Conservation (phyloP, 2,888 invertebrate genomes). For the Ariolimax columbianus region DNA sequence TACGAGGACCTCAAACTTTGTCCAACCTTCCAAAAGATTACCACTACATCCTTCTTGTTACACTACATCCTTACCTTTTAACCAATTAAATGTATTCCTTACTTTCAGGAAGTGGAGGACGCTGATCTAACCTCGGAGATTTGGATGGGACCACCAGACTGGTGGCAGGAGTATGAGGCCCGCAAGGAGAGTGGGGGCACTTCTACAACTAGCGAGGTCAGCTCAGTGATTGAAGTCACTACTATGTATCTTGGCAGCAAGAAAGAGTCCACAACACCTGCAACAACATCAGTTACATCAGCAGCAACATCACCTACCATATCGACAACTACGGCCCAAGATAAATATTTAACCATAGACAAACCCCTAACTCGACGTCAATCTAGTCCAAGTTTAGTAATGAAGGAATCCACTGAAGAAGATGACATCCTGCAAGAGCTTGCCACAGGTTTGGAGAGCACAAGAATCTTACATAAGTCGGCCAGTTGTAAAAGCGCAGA, state of each 20-base stretch:
- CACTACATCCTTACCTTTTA: no score
- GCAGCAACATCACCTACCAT: not conserved
- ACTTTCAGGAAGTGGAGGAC: conserved; percentile 52
- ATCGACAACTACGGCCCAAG: conserved; percentile 45
- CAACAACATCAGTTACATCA: not conserved
- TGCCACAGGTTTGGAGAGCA: not conserved
- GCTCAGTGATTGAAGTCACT: conserved; percentile 60
- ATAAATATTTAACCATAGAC: conserved; percentile 59
- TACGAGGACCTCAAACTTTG: no score
- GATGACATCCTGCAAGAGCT: conserved; percentile 56
- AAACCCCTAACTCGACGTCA: conserved; percentile 66
- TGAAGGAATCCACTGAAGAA: conserved; percentile 58
- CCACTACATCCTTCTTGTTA: no score
- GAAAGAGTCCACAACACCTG: conserved; percentile 23
- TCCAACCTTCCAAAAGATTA: no score
- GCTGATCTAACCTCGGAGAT: conserved; percentile 61
- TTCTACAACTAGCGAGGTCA: conserved; percentile 56
- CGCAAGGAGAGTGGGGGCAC: conserved; percentile 52
- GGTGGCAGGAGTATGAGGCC: conserved; percentile 69
- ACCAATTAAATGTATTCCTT: not conserved
- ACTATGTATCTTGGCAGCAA: conserved; percentile 56
- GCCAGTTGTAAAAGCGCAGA: conserved; percentile 69
- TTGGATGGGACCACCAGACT: conserved; percentile 74
- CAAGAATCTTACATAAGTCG: conserved; percentile 62
- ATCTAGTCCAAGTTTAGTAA: conserved; percentile 70